Base-by-base conservation (phyloP, 2,888 invertebrate genomes). In the Blomia tropicalis region DNA sequence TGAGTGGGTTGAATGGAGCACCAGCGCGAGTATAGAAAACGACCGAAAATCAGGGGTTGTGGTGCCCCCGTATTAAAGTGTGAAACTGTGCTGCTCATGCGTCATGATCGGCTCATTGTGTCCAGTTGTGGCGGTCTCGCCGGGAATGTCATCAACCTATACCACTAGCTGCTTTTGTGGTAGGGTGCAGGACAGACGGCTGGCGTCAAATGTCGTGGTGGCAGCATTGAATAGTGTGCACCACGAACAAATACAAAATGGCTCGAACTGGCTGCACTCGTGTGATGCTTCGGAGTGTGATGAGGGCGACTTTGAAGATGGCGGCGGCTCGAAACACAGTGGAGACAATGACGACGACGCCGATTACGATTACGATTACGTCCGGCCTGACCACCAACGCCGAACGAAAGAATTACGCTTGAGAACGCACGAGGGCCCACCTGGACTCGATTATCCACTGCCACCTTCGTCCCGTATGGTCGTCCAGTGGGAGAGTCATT, bases 331-430 rank as follows among this genome's bases (percentile, higher is more conserved):
- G 23, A 19, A 47, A 47, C 22, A 11, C 19, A 22, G 47, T 22
- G 47, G 11, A 14, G n/a, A 19, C 22, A 23, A 47, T 11, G 23
- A 22, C 17, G 47, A 47, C 47, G 22, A 47, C 22, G 25, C 17
- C 47, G 47, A 47, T 22, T n/a, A 47, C 47, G 22, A 47, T 25
- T 11, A 47, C 47, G 47, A 47, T 22, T n/a, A 47, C 47, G 47
- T 47, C 47, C 22, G 47, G 47, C 22, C 1, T 47, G 47, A 47
- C 36, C 36, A 36, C 36, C 7, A 36, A 17, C 36, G 36, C 36
- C 36, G 7, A 36, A 11, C 17, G 36, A n/a, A n/a, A n/a, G n/a
- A n/a, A n/a, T n/a, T n/a, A 36, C 36, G 7, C 7, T 36, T 36
- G 36, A 36, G 7, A 7, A 36, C n/a, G 17, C 36, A 11, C 36